Evolutionary conservation across 2,888 invertebrate species (phyloP), one percentile per base, ranked within the genome.

Genomic region (Euplexia lucipara): DNA sequence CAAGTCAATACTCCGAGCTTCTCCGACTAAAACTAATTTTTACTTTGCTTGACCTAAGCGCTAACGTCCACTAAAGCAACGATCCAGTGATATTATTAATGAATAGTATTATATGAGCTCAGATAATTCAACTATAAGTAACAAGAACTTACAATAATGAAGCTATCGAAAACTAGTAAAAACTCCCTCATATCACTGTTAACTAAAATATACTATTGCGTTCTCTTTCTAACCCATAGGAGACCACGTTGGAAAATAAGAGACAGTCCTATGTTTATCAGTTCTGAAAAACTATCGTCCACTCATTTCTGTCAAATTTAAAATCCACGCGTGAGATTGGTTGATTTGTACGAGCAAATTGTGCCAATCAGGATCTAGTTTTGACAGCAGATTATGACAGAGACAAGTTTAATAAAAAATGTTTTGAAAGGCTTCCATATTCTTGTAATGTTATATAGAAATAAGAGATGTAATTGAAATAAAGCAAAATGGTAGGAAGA

Each of bases 341-440:
- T 20, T 49, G 18, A 18, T 22, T 59, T n/a, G 26, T 26, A 10
- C 12, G 12, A 26, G 18, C 4, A 0, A 12, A 20, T 42, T 64
- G 22, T 4, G 12, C 26, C 18, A 61, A 26, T 44, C 61, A 18
- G 30, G 22, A 10, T n/a, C 2, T 14, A 8, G 3, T n/a, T 37
- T 30, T 37, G 18, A 26, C 48, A 14, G 12, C 48, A 18, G 12
- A 26, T 26, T 26, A 10, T 16, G 39, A 12, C 34, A 34, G 5
- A 16, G 8, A 30, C 12, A 20, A 10, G 18, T 6, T 14, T 14
- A 12, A n/a, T 20, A 22, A 9, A 20, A 9, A 35, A n/a, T 16
- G n/a, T 20, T 30, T 66, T 64, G 6, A 37, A 14, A 65, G 45
- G 26, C 18, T 52, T 66, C 47, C 41, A 12, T 68, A 37, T 22